Evolutionary conservation across 2,888 invertebrate genomes (phyloP).

Genomic region (Sinodicranocentrus sp.): DNA sequence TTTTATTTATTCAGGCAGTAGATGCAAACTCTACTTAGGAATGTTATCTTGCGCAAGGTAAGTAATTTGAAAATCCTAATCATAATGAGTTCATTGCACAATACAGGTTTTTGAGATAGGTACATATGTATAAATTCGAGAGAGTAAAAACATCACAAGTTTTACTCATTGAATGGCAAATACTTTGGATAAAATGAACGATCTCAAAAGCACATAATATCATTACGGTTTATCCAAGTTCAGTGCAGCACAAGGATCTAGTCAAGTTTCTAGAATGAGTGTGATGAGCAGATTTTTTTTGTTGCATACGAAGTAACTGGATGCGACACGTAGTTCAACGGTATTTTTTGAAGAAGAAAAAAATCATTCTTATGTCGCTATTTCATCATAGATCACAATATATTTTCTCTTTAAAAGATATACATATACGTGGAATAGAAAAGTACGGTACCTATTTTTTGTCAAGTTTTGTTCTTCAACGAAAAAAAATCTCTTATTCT

Average conservation of each 20-base stretch:
- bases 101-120: no score
- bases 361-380: conserved; percentile 16
- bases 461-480: conserved; percentile 29
- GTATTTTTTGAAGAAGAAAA: conserved; percentile 49
- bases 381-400: neutral
- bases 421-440: neutral
- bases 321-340: conserved; percentile 29
- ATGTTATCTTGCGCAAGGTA: neutral
- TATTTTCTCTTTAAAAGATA: neutral
- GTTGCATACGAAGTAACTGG: conserved; percentile 27
- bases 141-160: no score
- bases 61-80: conserved; percentile 13
- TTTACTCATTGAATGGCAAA: no score
- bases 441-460: conserved; percentile 36
- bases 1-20: neutral
- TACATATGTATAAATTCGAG: no score
- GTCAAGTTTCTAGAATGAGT: conserved; percentile 16
- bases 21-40: neutral
- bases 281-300: conserved; percentile 40
- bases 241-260: conserved; percentile 6
- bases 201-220: neutral
- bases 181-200: no score
- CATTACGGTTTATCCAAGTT: conserved; percentile 15
- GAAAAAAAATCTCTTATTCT: conserved; percentile 26
- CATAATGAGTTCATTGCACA: neutral